phyloP scores from a whole-genome alignment of 2,113 vertebrate species.

The Leiothrix lutea region DNA sequence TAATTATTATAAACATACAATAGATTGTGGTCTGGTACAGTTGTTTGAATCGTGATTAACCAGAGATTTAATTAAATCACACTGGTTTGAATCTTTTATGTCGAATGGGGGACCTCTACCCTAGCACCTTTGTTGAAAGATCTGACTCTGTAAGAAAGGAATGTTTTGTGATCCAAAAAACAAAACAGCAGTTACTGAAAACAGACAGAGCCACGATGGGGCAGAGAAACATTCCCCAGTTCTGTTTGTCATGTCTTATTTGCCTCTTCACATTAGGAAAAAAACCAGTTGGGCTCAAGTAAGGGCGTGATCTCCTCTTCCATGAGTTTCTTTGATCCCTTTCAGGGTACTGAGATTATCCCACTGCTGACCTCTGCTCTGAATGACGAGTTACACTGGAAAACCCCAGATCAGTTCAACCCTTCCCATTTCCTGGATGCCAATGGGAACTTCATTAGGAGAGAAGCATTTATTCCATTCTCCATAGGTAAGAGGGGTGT shows the following conservation, averaged over 20 bases:
- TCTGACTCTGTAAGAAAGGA: not conserved
- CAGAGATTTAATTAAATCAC: not conserved
- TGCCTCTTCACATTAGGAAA: not conserved
- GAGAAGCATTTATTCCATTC: constrained; percentile 77
- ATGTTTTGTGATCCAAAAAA: not conserved
- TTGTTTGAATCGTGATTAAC: not conserved
- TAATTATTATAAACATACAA: not conserved
- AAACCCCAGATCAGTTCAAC: constrained; percentile 69
- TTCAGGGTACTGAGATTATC: constrained; percentile 73
- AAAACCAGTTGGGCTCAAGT: not conserved
- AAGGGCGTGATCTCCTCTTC: not conserved
- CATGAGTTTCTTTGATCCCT: not conserved
- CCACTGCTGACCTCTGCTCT: constrained; percentile 71
- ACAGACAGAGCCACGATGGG: not conserved
- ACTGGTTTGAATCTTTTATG: not conserved
- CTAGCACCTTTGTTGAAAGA: not conserved
- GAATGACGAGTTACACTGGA: constrained; percentile 72
- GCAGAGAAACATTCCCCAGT: not conserved
- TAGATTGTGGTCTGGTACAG: not conserved
- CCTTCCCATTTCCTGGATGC: constrained; percentile 74
- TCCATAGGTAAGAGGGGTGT: constrained; percentile 64
- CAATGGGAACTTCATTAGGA: constrained; percentile 67
- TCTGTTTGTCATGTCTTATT: not conserved
- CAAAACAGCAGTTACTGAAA: not conserved
- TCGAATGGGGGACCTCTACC: not conserved